phyloP scores from a whole-genome alignment of 2,888 invertebrate genomes.

The Sphaerolaimus hirsutus region DNA sequence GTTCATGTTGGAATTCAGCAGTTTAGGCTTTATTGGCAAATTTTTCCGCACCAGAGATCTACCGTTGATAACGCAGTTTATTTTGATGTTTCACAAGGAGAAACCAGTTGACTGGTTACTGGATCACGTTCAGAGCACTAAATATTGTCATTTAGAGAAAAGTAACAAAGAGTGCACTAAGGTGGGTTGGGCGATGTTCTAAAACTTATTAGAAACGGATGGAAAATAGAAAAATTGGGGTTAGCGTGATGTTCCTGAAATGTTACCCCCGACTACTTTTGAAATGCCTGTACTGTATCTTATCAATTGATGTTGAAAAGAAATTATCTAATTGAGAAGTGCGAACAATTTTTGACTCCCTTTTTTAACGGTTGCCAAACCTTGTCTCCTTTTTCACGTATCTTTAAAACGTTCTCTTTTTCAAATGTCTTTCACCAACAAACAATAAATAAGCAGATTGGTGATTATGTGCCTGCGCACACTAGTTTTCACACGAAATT shows the following conservation, averaged over 20 bases:
- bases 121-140: conserved; percentile 61
- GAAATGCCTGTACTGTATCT: background rate
- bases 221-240: too few relatives aligned
- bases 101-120: conserved; percentile 91
- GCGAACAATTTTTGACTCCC: too few relatives aligned
- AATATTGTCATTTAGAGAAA: conserved; percentile 45
- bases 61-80: conserved; percentile 61
- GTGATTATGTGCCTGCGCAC: too few relatives aligned
- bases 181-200: conserved; percentile 37
- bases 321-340: too few relatives aligned
- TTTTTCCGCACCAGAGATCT: conserved; percentile 68
- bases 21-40: conserved; percentile 65
- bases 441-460: too few relatives aligned
- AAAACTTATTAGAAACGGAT: conserved; percentile 32
- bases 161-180: conserved; percentile 58
- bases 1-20: conserved; percentile 76
- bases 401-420: too few relatives aligned
- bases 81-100: conserved; percentile 77
- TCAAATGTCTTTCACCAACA: too few relatives aligned
- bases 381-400: too few relatives aligned
- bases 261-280: background rate
- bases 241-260: conserved; percentile 19
- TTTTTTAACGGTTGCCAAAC: too few relatives aligned
- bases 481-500: too few relatives aligned
- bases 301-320: background rate